Conservation (phyloP, 2,797 vertebrate species). For the Crenichthys baileyi region DNA sequence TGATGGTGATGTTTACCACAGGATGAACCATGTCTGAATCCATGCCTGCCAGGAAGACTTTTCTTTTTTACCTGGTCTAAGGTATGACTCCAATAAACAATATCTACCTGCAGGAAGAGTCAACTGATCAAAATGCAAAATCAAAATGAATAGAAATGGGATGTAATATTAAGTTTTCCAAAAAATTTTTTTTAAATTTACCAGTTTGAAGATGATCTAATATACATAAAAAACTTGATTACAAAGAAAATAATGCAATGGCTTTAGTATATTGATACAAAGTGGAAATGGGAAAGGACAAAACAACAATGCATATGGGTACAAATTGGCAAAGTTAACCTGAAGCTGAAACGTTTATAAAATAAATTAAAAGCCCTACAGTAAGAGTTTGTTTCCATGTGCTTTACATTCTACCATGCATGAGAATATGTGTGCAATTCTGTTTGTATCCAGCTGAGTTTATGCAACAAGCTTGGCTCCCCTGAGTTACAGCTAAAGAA, state of each 20-base stretch:
- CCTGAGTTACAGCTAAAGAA: slow-evolving; percentile 17
- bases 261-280: not conserved
- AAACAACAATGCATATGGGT: not conserved
- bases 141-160: too few species aligned
- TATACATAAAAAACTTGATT: not conserved
- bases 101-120: too few species aligned
- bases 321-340: not conserved
- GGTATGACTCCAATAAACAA: too few species aligned
- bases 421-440: slow-evolving; percentile 2
- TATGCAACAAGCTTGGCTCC: slow-evolving; percentile 3
- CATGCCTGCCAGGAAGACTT: not conserved
- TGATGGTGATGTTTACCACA: not conserved
- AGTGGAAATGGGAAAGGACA: not conserved
- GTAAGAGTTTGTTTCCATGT: not conserved
- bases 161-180: too few species aligned
- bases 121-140: too few species aligned
- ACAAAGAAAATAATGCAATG: not conserved
- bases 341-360: too few species aligned
- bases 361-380: slow-evolving; percentile 11
- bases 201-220: not conserved
- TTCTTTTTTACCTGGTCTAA: too few species aligned
- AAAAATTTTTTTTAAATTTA: not conserved
- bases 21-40: not conserved
- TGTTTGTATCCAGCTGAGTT: not conserved
- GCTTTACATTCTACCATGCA: not conserved